Conservation (phyloP, 2,113 vertebrate genomes). For the Mesoclemmys tuberculata region DNA sequence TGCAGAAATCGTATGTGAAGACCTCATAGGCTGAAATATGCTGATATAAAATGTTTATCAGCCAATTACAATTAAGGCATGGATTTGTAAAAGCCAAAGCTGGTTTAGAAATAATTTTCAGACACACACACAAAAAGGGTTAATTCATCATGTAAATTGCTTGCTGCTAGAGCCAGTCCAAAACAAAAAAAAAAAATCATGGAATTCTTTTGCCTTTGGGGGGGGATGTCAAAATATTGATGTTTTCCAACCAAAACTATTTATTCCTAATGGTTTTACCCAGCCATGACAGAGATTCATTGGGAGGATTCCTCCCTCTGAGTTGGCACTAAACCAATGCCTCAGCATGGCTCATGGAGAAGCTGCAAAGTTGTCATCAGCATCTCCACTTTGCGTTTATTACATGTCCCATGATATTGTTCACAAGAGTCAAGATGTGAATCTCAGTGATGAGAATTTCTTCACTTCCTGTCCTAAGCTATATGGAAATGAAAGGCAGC, state of each 20-base stretch:
- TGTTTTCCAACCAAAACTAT: not conserved
- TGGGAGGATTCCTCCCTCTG: not conserved
- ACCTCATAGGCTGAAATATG: slow-evolving; percentile 57
- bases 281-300: not conserved
- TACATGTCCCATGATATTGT: not conserved
- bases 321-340: not conserved
- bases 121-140: not conserved
- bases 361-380: not conserved
- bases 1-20: not conserved
- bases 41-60: slow-evolving; percentile 47
- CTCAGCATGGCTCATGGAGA: not conserved
- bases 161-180: not conserved
- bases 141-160: not conserved
- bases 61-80: slow-evolving; percentile 59
- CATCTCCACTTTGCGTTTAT: not conserved
- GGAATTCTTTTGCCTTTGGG: not conserved
- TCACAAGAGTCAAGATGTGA: not conserved
- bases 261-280: not conserved
- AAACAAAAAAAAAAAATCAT: not conserved
- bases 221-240: not conserved
- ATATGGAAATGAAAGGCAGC: not conserved
- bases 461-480: not conserved
- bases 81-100: slow-evolving; percentile 55
- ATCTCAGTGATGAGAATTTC: not conserved
- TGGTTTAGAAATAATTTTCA: slow-evolving; percentile 46